phyloP scores from a whole-genome alignment of 2,888 invertebrate species.

The Xylota sylvarum region DNA sequence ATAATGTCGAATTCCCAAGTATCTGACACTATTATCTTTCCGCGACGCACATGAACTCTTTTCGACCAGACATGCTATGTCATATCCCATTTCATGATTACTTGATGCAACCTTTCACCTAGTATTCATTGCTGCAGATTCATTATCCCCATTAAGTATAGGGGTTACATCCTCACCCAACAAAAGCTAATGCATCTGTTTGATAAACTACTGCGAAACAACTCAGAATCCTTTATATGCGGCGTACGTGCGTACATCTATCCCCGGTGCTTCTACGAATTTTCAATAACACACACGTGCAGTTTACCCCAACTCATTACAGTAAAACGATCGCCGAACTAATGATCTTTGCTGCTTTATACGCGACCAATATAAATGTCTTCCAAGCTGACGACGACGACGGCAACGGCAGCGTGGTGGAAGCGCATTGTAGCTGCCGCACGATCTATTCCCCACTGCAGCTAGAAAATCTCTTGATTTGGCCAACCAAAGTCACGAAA shows the following conservation, averaged over 20 bases:
- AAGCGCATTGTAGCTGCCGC: slow-evolving; percentile 49
- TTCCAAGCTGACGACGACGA: slow-evolving; percentile 35
- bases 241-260: slow-evolving; percentile 34
- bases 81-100: no score
- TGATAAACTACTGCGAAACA: background rate
- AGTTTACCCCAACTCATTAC: slow-evolving; percentile 42
- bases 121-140: background rate
- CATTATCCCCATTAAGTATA: no score
- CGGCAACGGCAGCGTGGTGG: background rate
- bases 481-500: slow-evolving; percentile 71
- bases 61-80: no score
- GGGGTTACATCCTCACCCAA: background rate
- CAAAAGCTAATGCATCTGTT: background rate
- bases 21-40: no score
- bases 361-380: slow-evolving; percentile 69
- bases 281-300: slow-evolving; percentile 35
- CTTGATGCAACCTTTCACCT: background rate
- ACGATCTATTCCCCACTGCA: slow-evolving; percentile 34
- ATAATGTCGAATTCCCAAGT: no score
- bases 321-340: slow-evolving; percentile 56
- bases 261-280: background rate
- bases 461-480: slow-evolving; percentile 64
- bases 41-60: no score
- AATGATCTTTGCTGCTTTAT: slow-evolving; percentile 68
- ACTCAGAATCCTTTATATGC: slow-evolving; percentile 7